Evolutionary conservation across 2,113 vertebrate genomes (phyloP), one percentile per base, ranked within the genome.

Genomic region (Aspidoscelis tigris): DNA sequence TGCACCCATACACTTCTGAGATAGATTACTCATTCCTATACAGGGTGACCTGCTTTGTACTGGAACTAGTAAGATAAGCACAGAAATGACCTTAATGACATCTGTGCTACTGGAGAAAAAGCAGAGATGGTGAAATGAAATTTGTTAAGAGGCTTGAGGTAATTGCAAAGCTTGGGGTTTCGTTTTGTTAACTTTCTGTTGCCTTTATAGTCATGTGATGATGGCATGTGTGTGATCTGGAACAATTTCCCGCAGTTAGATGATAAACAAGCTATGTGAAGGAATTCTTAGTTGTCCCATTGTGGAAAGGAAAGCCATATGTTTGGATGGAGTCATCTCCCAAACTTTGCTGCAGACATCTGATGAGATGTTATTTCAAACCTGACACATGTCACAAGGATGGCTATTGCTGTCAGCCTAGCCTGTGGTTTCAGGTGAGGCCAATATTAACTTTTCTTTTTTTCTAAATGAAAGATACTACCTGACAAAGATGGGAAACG

Each of bases 401-500:
- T 64, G 18, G 53, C 41, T 2, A 2, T 18, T 8, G 7, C 53
- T 39, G 58, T 33, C 41, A 53, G 11, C n/a, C 24, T 65, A 66
- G 69, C 20, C 18, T 74, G 4, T 70, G 41, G 74, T 39, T 33
- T 39, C 3, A 22, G 12, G 18, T 70, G 33, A 1, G 6, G 68
- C 5, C 41, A 33, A 61, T 69, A 53, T 81, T 24, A 78, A 47
- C 3, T 21, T 66, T 8, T 71, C 61, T 70, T 7, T 83, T 73
- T 43, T 86, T 64, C 84, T 76, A 16, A 81, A 70, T 80, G 84
- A 73, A 93, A 99, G 98, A 95, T 98, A 83, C 92, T 99, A 83
- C 96, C 98, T 0, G 98, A 99, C 89, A 94, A 96, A 24, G 98
- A 99, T 22, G 98, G 98, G 71, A 98, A 98, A 92, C 97, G 98